These are phyloP conservation scores for Hoplias malabaricus DNA, from an alignment of 2,113 vertebrate genomes.

Conservation along the genomic window DNA sequence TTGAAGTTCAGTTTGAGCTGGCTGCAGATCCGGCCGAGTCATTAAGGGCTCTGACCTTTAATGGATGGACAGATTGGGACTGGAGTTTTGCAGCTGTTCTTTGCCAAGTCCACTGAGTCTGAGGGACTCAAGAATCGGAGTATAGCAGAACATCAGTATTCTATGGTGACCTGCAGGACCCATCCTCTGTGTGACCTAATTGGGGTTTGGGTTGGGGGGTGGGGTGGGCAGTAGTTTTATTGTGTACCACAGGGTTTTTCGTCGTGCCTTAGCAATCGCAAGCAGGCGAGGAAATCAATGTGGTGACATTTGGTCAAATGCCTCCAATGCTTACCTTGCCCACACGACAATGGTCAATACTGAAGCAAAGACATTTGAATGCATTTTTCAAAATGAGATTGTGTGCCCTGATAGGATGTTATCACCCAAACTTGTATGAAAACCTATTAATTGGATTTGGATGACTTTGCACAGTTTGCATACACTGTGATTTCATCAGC, in stretches of 20 bases:
- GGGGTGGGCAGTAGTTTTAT: conserved; percentile 26
- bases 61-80: conserved; percentile 29
- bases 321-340: conserved; percentile 2
- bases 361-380: conserved; percentile 22
- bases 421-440: conserved; percentile 3
- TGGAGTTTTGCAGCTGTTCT: conserved; percentile 29
- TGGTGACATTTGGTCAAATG: conserved; percentile 25
- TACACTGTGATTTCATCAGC: conserved; percentile 58
- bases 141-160: conserved; percentile 22
- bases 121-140: too few relatives aligned
- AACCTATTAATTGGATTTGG: conserved; percentile 25
- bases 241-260: conserved; percentile 8
- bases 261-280: conserved; percentile 10
- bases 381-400: background rate
- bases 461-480: conserved; percentile 43
- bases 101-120: conserved; percentile 11
- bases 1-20: conserved; percentile 45
- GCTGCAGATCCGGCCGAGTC: conserved; percentile 56
- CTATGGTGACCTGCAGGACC: conserved; percentile 14
- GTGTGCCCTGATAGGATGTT: background rate
- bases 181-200: conserved; percentile 10
- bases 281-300: conserved; percentile 33
- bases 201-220: background rate
- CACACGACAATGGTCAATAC: conserved; percentile 19
- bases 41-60: conserved; percentile 50